These are phyloP conservation scores for Epirrhoe tristata DNA, from an alignment of 2,888 invertebrate genomes.

Conservation along the genomic window DNA sequence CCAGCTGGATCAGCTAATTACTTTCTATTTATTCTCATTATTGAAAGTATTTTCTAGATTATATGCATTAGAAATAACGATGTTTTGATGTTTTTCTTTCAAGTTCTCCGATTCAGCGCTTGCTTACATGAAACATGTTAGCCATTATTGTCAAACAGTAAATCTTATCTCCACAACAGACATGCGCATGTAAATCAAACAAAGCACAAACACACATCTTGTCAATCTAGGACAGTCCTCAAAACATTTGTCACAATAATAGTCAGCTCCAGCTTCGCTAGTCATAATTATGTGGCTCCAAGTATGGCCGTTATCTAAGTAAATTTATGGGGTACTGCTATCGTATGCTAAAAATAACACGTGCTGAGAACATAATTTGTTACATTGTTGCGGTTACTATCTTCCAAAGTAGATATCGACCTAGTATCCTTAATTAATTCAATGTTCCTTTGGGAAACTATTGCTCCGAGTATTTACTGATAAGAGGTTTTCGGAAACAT, in stretches of 20 bases:
- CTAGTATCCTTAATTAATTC: too few relatives aligned
- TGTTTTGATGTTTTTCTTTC: slow-evolving; percentile 4
- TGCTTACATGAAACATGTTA: background rate
- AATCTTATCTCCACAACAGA: slow-evolving; percentile 19
- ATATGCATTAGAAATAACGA: background rate
- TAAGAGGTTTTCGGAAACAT: background rate
- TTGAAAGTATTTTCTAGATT: too few relatives aligned
- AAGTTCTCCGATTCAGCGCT: background rate
- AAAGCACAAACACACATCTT: slow-evolving; percentile 16
- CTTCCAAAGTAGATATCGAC: background rate
- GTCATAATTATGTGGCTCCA: slow-evolving; percentile 24
- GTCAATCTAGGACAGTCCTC: slow-evolving; percentile 23
- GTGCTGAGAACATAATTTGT: slow-evolving; percentile 10
- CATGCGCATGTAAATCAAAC: slow-evolving; percentile 16
- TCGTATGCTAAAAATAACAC: slow-evolving; percentile 22
- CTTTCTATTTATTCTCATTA: too few relatives aligned
- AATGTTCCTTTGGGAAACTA: too few relatives aligned
- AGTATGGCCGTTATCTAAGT: slow-evolving; percentile 27
- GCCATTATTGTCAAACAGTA: slow-evolving; percentile 5
- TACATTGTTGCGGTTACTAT: slow-evolving; percentile 3
- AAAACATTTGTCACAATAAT: slow-evolving; percentile 31
- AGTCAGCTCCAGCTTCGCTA: slow-evolving; percentile 17
- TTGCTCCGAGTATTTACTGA: too few relatives aligned
- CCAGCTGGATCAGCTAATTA: background rate
- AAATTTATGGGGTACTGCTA: slow-evolving; percentile 27